Evolutionary conservation across 1,140 invertebrate genomes (phyloP).

Genomic region (Psix sp.): DNA sequence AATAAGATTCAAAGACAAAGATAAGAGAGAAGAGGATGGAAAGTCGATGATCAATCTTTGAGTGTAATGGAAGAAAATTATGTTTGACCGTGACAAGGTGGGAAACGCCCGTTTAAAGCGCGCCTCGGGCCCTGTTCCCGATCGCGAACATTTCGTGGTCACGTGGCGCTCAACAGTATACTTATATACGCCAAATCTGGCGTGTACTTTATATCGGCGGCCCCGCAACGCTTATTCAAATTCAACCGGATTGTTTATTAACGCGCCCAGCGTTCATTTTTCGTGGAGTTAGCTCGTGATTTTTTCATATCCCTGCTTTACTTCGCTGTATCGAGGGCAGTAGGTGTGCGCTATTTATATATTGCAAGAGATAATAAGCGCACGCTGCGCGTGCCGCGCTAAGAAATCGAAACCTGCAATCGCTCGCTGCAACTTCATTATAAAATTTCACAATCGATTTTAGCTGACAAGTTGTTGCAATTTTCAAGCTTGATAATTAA

Average conservation of each 20-base stretch:
- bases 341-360: constrained; percentile 29
- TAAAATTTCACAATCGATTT: constrained; percentile 17
- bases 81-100: constrained; percentile 62
- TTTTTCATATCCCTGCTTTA: constrained; percentile 14
- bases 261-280: constrained; percentile 31
- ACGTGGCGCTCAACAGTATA: constrained; percentile 45
- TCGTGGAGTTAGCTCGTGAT: constrained; percentile 31
- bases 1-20: neutral
- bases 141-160: constrained; percentile 56
- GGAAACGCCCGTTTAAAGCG: constrained; percentile 63
- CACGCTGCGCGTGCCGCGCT: constrained; percentile 29
- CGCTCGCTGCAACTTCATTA: constrained; percentile 32
- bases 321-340: too few species aligned
- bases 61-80: constrained; percentile 65
- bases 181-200: constrained; percentile 31
- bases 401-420: constrained; percentile 28
- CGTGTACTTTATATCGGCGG: too few species aligned
- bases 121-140: constrained; percentile 51
- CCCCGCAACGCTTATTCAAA: constrained; percentile 32
- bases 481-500: too few species aligned
- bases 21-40: constrained; percentile 13
- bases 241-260: constrained; percentile 47
- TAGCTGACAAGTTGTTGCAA: constrained; percentile 5
- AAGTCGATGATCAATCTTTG: constrained; percentile 58
- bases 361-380: constrained; percentile 36